phyloP scores from a whole-genome alignment of 2,797 vertebrate genomes.

The Ibycter americanus region DNA sequence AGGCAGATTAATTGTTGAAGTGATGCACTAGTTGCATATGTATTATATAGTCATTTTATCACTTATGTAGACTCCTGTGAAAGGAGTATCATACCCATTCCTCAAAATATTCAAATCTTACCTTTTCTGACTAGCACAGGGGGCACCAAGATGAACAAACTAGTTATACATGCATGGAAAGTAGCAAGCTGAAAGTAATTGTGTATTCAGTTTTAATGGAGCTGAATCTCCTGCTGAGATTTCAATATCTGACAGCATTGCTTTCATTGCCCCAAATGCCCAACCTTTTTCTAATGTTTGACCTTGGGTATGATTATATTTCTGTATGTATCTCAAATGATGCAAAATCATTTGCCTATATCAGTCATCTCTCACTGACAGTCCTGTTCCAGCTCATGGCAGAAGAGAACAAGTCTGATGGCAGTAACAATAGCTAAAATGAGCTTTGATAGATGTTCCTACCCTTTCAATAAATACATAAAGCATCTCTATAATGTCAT shows the following conservation, averaged over 20 bases:
- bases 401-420: constrained; percentile 44
- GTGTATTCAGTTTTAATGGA: constrained; percentile 79
- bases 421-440: constrained; percentile 55
- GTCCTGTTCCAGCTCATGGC: constrained; percentile 39
- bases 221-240: constrained; percentile 79
- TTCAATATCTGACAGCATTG: constrained; percentile 78
- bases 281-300: constrained; percentile 74
- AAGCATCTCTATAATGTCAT: constrained; percentile 54
- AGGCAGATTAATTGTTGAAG: neutral
- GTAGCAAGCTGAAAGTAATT: constrained; percentile 73
- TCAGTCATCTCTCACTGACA: constrained; percentile 62
- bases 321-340: constrained; percentile 66
- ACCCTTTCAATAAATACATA: constrained; percentile 49
- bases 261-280: constrained; percentile 73
- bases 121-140: constrained; percentile 50
- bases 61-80: neutral
- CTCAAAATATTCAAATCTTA: constrained; percentile 46
- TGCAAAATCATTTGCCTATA: constrained; percentile 66
- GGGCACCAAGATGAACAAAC: constrained; percentile 61
- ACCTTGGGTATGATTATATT: constrained; percentile 78
- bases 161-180: constrained; percentile 67
- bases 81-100: neutral
- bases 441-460: constrained; percentile 57
- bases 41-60: neutral
- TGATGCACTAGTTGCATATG: neutral